Conservation (phyloP, 2,888 invertebrate genomes). For the Pinctada fucata region DNA sequence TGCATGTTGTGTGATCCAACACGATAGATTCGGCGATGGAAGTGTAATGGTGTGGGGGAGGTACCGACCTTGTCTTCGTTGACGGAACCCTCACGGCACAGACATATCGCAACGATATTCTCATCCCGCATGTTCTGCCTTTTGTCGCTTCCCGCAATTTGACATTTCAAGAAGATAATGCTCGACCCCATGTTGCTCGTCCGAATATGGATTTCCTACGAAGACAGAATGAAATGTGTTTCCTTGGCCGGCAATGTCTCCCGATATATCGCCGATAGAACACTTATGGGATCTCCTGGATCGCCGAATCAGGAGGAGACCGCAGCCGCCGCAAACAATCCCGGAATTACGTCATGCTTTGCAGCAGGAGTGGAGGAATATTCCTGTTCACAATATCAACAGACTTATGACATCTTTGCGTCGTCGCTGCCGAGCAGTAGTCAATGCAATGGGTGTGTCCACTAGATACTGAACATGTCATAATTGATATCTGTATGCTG, state of each 20-base stretch:
- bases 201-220: constrained; percentile 27
- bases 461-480: constrained; percentile 26
- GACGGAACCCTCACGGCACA: constrained; percentile 38
- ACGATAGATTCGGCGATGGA: neutral
- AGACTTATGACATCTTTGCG: constrained; percentile 33
- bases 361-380: constrained; percentile 30
- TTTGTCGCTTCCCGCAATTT: constrained; percentile 15
- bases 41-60: constrained; percentile 33
- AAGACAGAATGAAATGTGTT: constrained; percentile 18
- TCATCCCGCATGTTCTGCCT: constrained; percentile 36
- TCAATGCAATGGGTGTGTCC: constrained; percentile 17
- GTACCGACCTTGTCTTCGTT: constrained; percentile 24
- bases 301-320: constrained; percentile 16
- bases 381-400: constrained; percentile 21
- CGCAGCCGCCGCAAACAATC: constrained; percentile 25
- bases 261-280: constrained; percentile 38
- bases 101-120: constrained; percentile 36
- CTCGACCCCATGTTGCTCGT: constrained; percentile 33
- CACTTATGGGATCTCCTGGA: constrained; percentile 42
- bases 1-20: neutral
- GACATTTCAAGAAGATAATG: constrained; percentile 45
- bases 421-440: constrained; percentile 30
- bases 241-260: constrained; percentile 30
- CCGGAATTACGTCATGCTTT: constrained; percentile 28
- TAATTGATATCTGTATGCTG: neutral